Conservation (phyloP, 2,113 vertebrate species). For the Gulo gulo region DNA sequence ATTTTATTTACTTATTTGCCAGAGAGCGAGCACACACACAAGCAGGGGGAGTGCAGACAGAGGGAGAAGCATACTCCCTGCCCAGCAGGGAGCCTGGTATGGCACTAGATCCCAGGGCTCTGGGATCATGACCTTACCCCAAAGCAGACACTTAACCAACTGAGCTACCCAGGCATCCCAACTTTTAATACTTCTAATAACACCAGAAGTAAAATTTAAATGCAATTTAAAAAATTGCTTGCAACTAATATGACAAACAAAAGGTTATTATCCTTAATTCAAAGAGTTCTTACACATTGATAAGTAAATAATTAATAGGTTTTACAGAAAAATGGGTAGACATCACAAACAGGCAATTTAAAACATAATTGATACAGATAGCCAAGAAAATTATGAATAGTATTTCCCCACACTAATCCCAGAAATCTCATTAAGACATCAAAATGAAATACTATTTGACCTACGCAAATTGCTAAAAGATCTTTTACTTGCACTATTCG, state of each 20-base stretch:
- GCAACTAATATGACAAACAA: neutral
- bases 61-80: too few relatives aligned
- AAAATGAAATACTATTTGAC: neutral
- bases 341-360: neutral
- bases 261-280: neutral
- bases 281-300: neutral
- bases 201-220: neutral
- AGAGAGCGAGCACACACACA: too few relatives aligned
- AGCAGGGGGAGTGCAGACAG: too few relatives aligned
- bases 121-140: too few relatives aligned
- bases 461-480: neutral
- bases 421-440: neutral
- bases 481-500: neutral
- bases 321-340: neutral
- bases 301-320: neutral
- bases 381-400: neutral
- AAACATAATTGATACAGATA: neutral
- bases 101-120: too few relatives aligned
- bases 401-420: neutral
- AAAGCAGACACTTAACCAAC: too few relatives aligned
- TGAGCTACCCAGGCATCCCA: too few relatives aligned
- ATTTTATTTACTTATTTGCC: too few relatives aligned
- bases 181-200: neutral
- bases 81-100: too few relatives aligned
- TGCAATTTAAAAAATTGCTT: neutral